These are phyloP conservation scores for Indri indri DNA, from an alignment of 2,113 vertebrate genomes.

Conservation along the genomic window DNA sequence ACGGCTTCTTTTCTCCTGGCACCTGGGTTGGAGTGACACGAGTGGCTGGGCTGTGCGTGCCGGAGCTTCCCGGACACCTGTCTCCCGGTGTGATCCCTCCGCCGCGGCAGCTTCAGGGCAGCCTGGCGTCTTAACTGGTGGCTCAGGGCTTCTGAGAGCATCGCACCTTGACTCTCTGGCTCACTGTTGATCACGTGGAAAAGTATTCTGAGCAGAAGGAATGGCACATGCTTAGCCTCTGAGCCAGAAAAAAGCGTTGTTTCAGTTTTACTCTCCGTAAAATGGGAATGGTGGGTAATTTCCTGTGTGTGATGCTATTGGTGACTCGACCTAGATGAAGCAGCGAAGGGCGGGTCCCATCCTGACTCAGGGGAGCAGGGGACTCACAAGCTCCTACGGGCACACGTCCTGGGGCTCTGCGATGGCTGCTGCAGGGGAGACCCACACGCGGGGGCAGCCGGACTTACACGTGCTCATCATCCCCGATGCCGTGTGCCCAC, in stretches of 20 bases:
- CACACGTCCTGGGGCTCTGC: accelerated
- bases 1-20: neutral
- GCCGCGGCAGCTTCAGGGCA: neutral
- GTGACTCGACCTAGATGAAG: neutral
- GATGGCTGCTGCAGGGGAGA: neutral
- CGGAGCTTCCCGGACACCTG: accelerated
- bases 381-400: no score
- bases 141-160: neutral
- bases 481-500: accelerated
- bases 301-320: accelerated
- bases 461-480: accelerated
- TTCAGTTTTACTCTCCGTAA: no score
- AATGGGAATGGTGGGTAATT: accelerated
- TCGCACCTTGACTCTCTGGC: neutral
- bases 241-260: neutral
- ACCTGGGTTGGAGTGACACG: neutral
- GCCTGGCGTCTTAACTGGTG: neutral
- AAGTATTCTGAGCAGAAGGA: neutral
- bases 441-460: accelerated
- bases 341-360: accelerated
- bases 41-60: accelerated
- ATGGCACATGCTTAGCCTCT: neutral
- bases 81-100: accelerated
- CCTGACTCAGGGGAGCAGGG: no score
- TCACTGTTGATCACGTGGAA: neutral